These are phyloP conservation scores for Copidosoma floridanum DNA, from an alignment of 1,140 invertebrate species.

Conservation along the genomic window DNA sequence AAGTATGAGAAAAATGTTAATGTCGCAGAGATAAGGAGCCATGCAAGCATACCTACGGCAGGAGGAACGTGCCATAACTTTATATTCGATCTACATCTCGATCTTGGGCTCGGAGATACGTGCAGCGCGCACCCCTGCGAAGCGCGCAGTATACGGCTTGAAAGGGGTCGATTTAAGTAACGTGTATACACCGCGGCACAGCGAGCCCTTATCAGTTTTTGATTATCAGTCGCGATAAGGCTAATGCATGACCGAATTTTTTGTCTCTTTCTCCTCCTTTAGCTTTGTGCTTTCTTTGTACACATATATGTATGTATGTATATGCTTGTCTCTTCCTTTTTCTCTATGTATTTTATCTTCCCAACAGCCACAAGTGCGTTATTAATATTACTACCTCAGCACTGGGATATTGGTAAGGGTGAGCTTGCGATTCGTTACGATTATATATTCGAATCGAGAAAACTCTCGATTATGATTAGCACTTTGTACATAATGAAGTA, in stretches of 20 bases:
- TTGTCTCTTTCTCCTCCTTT: neutral
- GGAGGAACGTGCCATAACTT: conserved; percentile 10
- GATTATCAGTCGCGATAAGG: conserved; percentile 8
- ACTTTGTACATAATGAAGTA: no score
- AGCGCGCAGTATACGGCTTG: neutral
- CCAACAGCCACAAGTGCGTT: neutral
- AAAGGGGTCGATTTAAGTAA: neutral
- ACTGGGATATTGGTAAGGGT: neutral
- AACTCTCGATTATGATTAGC: no score
- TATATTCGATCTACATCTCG: conserved; percentile 13
- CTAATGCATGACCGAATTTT: conserved; percentile 1
- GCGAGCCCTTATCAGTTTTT: conserved; percentile 1
- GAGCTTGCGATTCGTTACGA: no score
- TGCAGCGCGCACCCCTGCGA: no score
- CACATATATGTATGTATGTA: no score
- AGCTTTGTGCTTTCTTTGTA: no score
- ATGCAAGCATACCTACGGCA: no score
- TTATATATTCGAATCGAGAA: no score
- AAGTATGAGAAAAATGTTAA: conserved; percentile 11
- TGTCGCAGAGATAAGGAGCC: neutral
- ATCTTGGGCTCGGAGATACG: conserved; percentile 17
- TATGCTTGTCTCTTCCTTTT: no score
- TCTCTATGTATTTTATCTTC: no score
- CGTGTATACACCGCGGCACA: no score
- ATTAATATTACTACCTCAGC: conserved; percentile 2